Evolutionary conservation across 2,888 invertebrate genomes (phyloP).

Genomic region (Luperina testacea): DNA sequence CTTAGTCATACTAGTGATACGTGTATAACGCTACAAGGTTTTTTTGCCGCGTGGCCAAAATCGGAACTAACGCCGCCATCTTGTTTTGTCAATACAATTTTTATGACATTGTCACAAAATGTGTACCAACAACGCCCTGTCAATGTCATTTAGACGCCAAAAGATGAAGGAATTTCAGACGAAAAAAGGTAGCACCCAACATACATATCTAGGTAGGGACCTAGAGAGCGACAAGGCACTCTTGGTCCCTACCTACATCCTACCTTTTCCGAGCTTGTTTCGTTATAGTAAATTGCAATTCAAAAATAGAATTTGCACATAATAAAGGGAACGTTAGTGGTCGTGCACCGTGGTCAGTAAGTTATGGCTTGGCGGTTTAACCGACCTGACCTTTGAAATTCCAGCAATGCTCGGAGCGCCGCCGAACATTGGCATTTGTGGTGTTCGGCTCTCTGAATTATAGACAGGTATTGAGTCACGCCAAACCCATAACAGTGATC

Average conservation of each 20-base stretch:
- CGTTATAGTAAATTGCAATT: conserved; percentile 30
- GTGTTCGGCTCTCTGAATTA: conserved; percentile 66
- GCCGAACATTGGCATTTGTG: conserved; percentile 74
- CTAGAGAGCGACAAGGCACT: not conserved
- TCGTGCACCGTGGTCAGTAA: conserved; percentile 68
- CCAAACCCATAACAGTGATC: conserved; percentile 53
- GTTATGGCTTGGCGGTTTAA: conserved; percentile 70
- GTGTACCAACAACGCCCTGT: not conserved
- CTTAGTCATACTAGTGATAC: conserved; percentile 19
- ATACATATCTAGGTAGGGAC: not conserved
- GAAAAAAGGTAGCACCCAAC: not conserved
- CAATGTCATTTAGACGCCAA: not conserved
- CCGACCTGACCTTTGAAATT: conserved; percentile 80
- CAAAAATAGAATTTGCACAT: conserved; percentile 48
- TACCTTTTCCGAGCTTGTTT: not conserved
- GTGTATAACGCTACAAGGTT: not conserved
- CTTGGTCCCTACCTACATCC: not conserved
- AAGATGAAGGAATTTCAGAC: not conserved
- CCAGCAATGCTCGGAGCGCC: conserved; percentile 74
- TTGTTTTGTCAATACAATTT: not conserved
- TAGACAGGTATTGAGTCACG: conserved; percentile 66
- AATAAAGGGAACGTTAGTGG: conserved; percentile 58
- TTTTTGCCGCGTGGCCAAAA: too few relatives aligned
- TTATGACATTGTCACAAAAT: not conserved
- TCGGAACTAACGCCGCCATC: not conserved